phyloP scores from a whole-genome alignment of 1,140 invertebrate genomes.

The Cydia pomonella region DNA sequence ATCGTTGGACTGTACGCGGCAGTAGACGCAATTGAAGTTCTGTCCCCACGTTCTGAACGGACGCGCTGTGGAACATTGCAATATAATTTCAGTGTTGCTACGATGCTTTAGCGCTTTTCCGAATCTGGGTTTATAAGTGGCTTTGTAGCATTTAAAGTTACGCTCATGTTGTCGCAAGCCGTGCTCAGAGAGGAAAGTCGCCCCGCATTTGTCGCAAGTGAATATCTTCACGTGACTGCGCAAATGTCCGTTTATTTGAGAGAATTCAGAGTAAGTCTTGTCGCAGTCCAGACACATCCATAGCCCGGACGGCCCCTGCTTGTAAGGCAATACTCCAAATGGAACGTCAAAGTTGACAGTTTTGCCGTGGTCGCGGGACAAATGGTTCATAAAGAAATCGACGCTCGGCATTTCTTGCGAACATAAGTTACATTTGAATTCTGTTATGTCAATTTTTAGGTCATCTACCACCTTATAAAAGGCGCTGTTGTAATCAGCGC shows the following conservation, averaged over 20 bases:
- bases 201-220: conserved; percentile 70
- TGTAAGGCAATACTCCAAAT: conserved; percentile 68
- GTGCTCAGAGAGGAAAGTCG: conserved; percentile 69
- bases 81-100: conserved; percentile 71
- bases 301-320: conserved; percentile 56
- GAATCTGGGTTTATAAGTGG: conserved; percentile 68
- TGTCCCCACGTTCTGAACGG: conserved; percentile 72
- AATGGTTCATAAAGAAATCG: conserved; percentile 64
- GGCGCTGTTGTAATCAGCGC: conserved; percentile 66
- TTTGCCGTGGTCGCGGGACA: conserved; percentile 61
- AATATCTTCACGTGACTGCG: conserved; percentile 69
- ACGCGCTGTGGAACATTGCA: conserved; percentile 69
- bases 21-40: conserved; percentile 72
- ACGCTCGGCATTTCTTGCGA: conserved; percentile 51
- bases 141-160: conserved; percentile 69
- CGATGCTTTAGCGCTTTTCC: conserved; percentile 66
- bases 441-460: conserved; percentile 69
- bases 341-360: conserved; percentile 66
- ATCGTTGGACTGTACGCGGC: conserved; percentile 67
- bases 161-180: conserved; percentile 68
- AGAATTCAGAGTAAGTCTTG: conserved; percentile 65
- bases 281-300: conserved; percentile 72
- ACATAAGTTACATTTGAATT: conserved; percentile 68
- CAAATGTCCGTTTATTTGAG: conserved; percentile 68
- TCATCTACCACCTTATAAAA: conserved; percentile 72